Base-by-base conservation (phyloP, 2,888 invertebrate species). In the Marronus borbonicus region DNA sequence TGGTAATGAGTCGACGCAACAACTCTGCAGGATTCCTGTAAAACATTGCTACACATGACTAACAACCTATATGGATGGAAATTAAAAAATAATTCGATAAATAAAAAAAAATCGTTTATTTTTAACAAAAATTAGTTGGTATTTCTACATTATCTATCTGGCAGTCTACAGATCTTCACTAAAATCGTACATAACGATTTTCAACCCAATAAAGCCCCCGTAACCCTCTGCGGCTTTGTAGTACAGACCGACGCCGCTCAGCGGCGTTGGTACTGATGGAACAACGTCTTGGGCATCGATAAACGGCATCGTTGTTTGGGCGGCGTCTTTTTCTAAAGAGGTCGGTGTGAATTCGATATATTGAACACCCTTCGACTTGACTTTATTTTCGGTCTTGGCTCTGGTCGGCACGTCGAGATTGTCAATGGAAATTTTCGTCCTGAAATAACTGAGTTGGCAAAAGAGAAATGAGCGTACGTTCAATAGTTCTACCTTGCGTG, bases 341-440 rank as follows among this genome's bases (percentile, higher is more conserved):
- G 90, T 89, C 44, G 90, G 88, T 1, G 87, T 88, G 81, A 92
- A 91, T 77, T 89, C 86, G n/a, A 91, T 65, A 82, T 87, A 91
- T 89, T 80, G 79, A 50, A 81, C 79, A 64, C 55, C 66, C 0
- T 60, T 89, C 7, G 87, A 87, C 50, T 84, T 84, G 10, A 86
- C 86, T 31, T 84, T 80, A 2, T 87, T 87, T 2, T 87, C 86
- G 0, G 88, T 86, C 8, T 87, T 83, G 5, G 90, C 87, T 12
- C 91, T 89, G 0, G 91, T 94, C 0, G 96, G 93, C 44, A 95
- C 87, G 86, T 95, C 95, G 0, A 94, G 93, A 58, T 90, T 89
- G 74, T 86, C 82, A 0, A 95, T 86, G 3, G 88, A 86, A 3
- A 95, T 86, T 81, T 92, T 90, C 24, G 89, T 89, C 83, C 93